A percentile compares a stretch with the other conserved stretches of the same genome.
phyloP scores from a whole-genome alignment of 2,113 vertebrate genomes.

The Mustela lutreola region DNA sequence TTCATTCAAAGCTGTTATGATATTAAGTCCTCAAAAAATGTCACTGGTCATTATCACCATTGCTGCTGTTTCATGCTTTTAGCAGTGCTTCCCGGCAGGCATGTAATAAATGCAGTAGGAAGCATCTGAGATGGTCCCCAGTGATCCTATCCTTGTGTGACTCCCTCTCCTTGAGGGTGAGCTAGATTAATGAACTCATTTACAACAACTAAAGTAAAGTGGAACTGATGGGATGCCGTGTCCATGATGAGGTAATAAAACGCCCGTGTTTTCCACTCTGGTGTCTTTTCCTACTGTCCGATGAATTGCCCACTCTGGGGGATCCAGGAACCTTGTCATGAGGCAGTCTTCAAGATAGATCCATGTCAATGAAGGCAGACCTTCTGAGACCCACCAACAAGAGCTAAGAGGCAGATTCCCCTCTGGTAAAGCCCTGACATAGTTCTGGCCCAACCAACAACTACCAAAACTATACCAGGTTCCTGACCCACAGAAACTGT shows the following conservation, averaged over 20 bases:
- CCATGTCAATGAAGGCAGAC: neutral
- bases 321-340: neutral
- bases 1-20: neutral
- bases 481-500: neutral
- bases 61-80: neutral
- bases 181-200: neutral
- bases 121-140: neutral
- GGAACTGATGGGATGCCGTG: neutral
- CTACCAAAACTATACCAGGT: too few species aligned
- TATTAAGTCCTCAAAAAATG: neutral
- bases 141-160: neutral
- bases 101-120: neutral
- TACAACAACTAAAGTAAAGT: neutral
- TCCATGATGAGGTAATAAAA: neutral
- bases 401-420: neutral
- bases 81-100: neutral
- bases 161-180: too few species aligned
- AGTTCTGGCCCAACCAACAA: neutral
- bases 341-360: neutral
- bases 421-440: accelerated
- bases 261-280: neutral
- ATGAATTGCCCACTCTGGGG: neutral
- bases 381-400: neutral
- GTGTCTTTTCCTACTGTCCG: neutral
- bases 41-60: neutral